phyloP scores from a whole-genome alignment of 2,797 vertebrate genomes.

The Mastacembelus armatus region DNA sequence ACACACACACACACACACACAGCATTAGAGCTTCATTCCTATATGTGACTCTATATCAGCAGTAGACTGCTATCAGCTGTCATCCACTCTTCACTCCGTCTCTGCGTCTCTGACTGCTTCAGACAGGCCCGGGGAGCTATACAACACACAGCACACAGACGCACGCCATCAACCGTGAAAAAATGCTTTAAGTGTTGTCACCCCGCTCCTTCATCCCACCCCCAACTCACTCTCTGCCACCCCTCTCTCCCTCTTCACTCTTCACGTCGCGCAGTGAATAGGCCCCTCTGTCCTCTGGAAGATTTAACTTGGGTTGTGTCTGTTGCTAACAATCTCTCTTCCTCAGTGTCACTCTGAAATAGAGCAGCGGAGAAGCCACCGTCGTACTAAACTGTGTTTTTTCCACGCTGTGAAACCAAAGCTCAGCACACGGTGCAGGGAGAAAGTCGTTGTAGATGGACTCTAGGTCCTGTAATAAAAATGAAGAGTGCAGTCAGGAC shows the following conservation, averaged over 20 bases:
- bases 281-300: constrained; percentile 66
- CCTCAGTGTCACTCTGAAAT: constrained; percentile 43
- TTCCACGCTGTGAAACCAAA: neutral
- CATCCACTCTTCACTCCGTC: constrained; percentile 25
- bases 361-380: constrained; percentile 28
- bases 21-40: neutral
- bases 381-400: constrained; percentile 27
- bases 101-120: constrained; percentile 26
- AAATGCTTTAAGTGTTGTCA: constrained; percentile 49
- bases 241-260: constrained; percentile 20
- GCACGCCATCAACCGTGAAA: constrained; percentile 33
- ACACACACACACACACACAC: no score
- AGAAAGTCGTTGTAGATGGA: no score
- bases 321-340: constrained; percentile 53
- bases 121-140: constrained; percentile 27
- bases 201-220: constrained; percentile 21
- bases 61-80: constrained; percentile 30
- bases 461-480: constrained; percentile 39
- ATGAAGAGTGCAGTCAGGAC: neutral
- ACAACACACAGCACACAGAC: constrained; percentile 43
- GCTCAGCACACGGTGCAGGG: no score
- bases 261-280: constrained; percentile 60
- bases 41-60: constrained; percentile 17
- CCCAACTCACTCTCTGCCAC: constrained; percentile 26
- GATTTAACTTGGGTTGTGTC: constrained; percentile 60